phyloP scores from a whole-genome alignment of 2,797 vertebrate species.

The Lophotriccus pileatus region DNA sequence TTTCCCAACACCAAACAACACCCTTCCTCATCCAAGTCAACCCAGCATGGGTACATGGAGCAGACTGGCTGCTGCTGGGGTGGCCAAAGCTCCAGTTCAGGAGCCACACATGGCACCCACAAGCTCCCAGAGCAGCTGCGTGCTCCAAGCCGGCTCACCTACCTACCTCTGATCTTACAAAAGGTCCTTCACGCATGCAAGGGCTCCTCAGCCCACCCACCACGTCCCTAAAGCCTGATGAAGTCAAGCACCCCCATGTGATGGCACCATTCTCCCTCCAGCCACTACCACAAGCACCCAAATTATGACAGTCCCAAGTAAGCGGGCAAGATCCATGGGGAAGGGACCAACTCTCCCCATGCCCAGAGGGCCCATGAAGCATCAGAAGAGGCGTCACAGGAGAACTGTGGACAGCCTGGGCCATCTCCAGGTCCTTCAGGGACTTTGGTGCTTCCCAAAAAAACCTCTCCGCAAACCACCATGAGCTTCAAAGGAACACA shows the following conservation, averaged over 20 bases:
- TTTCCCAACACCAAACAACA: neutral
- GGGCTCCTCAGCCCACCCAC: neutral
- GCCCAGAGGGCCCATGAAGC: neutral
- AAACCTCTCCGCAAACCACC: neutral
- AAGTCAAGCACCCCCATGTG: neutral
- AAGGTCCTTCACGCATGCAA: neutral
- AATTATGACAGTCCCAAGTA: neutral
- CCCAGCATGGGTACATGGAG: fast-evolving
- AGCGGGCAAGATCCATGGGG: neutral
- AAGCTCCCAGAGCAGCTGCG: neutral
- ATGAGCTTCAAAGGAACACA: neutral
- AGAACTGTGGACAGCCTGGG: neutral
- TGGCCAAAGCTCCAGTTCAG: conserved; percentile 26
- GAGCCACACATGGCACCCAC: neutral
- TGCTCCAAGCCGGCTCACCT: neutral
- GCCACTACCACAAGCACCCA: neutral
- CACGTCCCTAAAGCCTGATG: neutral
- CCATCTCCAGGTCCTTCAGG: neutral
- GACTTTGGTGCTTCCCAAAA: neutral
- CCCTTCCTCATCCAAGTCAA: neutral
- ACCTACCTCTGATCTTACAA: neutral
- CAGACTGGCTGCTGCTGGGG: neutral
- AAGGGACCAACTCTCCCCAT: neutral
- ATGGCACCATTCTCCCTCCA: neutral
- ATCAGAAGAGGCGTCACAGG: fast-evolving